Conservation (phyloP, 2,888 invertebrate species). For the Thecocarcelia acutangulata region DNA sequence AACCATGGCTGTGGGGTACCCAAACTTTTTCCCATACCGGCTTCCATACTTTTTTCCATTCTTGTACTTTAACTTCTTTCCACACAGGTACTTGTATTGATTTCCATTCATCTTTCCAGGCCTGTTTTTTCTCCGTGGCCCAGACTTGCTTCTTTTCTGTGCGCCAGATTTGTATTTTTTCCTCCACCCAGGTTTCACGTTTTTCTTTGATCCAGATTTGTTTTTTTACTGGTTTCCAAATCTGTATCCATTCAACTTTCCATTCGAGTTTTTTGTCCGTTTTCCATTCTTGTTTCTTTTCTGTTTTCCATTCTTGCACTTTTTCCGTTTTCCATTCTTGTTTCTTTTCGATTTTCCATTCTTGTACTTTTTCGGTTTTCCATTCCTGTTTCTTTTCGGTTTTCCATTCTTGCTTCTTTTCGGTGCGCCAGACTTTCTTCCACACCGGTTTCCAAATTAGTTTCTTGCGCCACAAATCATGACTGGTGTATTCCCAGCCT, state of each 20-base stretch:
- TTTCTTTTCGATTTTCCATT: slow-evolving; percentile 90
- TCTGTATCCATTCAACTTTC: slow-evolving; percentile 84
- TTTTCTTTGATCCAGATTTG: slow-evolving; percentile 91
- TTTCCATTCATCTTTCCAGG: slow-evolving; percentile 87
- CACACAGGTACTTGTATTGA: slow-evolving; percentile 89
- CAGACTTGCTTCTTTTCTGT: slow-evolving; percentile 84
- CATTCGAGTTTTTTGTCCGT: slow-evolving; percentile 86
- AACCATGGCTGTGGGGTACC: slow-evolving; percentile 85
- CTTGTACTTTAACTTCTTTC: slow-evolving; percentile 86
- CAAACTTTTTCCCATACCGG: slow-evolving; percentile 93
- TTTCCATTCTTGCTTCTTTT: slow-evolving; percentile 89
- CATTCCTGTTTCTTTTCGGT: slow-evolving; percentile 87
- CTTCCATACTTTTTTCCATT: slow-evolving; percentile 93
- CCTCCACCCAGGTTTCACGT: slow-evolving; percentile 88
- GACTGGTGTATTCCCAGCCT: slow-evolving; percentile 92
- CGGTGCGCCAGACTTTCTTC: slow-evolving; percentile 91
- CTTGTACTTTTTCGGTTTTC: slow-evolving; percentile 84
- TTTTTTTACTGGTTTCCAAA: slow-evolving; percentile 90
- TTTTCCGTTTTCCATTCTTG: slow-evolving; percentile 91
- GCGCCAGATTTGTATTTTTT: slow-evolving; percentile 86
- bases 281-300: slow-evolving; percentile 88
- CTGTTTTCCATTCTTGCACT: slow-evolving; percentile 88
- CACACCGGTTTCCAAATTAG: slow-evolving; percentile 85
- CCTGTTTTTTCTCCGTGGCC: slow-evolving; percentile 87
- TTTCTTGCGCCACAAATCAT: slow-evolving; percentile 93